Evolutionary conservation across 92 coral and sea anemone genomes (phyloP), one percentile per base, ranked within the genome.

Genomic region (Zoanthus sansibaricus): DNA sequence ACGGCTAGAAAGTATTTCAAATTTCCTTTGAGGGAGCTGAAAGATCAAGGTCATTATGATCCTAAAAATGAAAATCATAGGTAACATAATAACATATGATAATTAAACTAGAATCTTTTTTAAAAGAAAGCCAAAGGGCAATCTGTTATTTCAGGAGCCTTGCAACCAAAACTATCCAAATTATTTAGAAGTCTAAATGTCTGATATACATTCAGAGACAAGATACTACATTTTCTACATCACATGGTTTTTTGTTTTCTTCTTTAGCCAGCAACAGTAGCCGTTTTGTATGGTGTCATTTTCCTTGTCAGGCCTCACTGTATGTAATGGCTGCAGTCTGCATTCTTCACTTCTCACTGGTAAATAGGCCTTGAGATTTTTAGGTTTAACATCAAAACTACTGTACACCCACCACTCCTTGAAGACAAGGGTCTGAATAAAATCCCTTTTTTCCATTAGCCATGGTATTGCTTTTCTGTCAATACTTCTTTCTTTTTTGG

Each of bases 1-100:
- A 67, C 6, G 33, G 72, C 72, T 67, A 8, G 72, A 67, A 67
- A 67, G 37, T 67, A n/a, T 20, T 67, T 67, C 72, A 67, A 67
- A 8, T 67, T 67, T 67, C 37, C 72, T 67, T 67, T 67, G 72
- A 67, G 72, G 72, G 44, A 67, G 12, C 72, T 67, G 12, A 67
- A 67, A 67, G 72, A 67, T 67, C 72, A 67, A 67, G 72, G 72
- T 42, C 72, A 72, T 42, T 72, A 72, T 72, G 76, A 72, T 72
- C 49, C 52, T 72, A 54, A 72, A 72, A 72, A 72, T 72, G 76
- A 72, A 72, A 72, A 14, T 72, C 76, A 72, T 72, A 72, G 76
- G 76, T 72, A 72, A 37, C 52, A 72, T 72, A 72, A 72, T 72
- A 72, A 72, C 76, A 42, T 72, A 37, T 72, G 76, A 72, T 72